These are phyloP conservation scores for Microctenopoma stevenorrisi DNA, from an alignment of 2,797 vertebrate genomes.

Conservation along the genomic window DNA sequence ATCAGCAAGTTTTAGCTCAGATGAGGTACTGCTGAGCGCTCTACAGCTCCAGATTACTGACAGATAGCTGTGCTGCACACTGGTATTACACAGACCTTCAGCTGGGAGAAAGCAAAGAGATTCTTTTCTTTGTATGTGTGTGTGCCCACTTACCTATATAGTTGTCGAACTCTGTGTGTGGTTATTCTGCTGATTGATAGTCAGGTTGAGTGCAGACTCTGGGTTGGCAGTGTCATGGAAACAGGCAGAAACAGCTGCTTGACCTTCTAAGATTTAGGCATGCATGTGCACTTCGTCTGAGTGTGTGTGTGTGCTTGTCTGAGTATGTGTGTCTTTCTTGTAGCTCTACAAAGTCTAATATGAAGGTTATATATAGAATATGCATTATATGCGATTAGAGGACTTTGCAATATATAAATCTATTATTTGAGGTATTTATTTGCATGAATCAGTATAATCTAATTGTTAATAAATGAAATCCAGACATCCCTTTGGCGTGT, in stretches of 20 bases:
- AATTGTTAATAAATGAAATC: no score
- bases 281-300: not conserved
- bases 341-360: not conserved
- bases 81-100: constrained; percentile 29
- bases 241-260: constrained; percentile 50
- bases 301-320: not conserved
- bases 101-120: not conserved
- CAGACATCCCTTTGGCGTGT: no score
- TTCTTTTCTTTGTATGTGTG: constrained; percentile 5
- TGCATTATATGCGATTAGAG: not conserved
- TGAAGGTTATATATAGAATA: not conserved
- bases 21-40: constrained; percentile 56
- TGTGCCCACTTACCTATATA: constrained; percentile 2
- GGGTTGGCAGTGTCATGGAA: constrained; percentile 61
- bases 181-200: constrained; percentile 43
- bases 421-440: no score
- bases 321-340: no score
- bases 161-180: not conserved
- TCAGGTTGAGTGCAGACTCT: constrained; percentile 39
- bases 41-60: constrained; percentile 62
- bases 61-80: constrained; percentile 30
- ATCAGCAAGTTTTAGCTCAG: constrained; percentile 70
- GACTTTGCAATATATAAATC: no score
- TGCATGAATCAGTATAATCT: no score
- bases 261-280: constrained; percentile 49